phyloP scores from a whole-genome alignment of 2,113 vertebrate genomes.

The human region GRCh38 chr2:232048501-232049000 shows the following conservation, averaged over 20 bases:
- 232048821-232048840: background rate
- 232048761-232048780: background rate
- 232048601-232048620: too few species aligned
- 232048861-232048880: background rate
- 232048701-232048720: too few species aligned
- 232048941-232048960: background rate
- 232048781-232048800: background rate
- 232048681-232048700: too few species aligned
- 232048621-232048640: too few species aligned
- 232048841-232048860: background rate
- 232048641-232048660: too few species aligned
- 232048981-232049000: background rate
- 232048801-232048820: background rate
- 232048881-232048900: background rate
- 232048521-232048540: too few species aligned
- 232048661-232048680: too few species aligned
- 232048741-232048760: background rate
- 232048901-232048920: background rate
- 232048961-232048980: background rate
- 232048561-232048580: too few species aligned
- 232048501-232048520: too few species aligned
- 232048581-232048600: too few species aligned
- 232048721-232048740: too few species aligned
- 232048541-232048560: too few species aligned
- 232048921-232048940: background rate